phyloP scores from a whole-genome alignment of 2,797 vertebrate genomes.

The Hypotaenidia philippensis region DNA sequence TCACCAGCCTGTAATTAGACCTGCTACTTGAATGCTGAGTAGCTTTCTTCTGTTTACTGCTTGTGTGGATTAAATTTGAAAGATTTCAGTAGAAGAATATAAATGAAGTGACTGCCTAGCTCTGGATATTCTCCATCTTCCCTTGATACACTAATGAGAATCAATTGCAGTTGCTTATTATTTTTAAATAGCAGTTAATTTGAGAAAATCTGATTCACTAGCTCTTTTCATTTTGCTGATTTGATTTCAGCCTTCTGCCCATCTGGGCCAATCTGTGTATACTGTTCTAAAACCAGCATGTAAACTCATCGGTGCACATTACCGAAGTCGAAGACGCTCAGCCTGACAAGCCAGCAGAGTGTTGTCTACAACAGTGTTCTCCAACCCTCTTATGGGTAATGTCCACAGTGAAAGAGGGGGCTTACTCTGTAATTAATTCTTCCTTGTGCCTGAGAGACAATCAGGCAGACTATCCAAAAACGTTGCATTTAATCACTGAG shows the following conservation, averaged over 20 bases:
- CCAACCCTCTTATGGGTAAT: background rate
- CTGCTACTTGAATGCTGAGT: constrained; percentile 19
- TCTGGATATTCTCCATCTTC: constrained; percentile 54
- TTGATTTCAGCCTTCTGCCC: constrained; percentile 61
- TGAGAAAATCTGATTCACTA: constrained; percentile 63
- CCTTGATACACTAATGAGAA: constrained; percentile 14
- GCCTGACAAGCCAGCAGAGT: background rate
- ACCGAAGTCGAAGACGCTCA: background rate
- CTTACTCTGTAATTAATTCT: background rate
- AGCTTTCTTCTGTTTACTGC: constrained; percentile 44
- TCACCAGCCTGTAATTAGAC: constrained; percentile 30
- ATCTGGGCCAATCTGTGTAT: constrained; percentile 32
- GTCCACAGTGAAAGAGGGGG: background rate
- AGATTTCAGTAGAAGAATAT: constrained; percentile 8
- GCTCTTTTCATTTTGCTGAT: constrained; percentile 61
- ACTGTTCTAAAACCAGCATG: constrained; percentile 10
- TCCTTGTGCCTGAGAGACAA: background rate
- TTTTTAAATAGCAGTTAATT: constrained; percentile 67
- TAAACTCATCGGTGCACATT: background rate
- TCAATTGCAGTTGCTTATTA: constrained; percentile 61
- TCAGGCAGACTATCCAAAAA: background rate
- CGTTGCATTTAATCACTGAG: background rate
- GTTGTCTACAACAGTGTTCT: background rate
- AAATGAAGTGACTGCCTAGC: constrained; percentile 38
- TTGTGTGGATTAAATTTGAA: constrained; percentile 25